These are phyloP conservation scores for Zaprionus tsacasi DNA, from an alignment of 1,140 invertebrate genomes.

Conservation along the genomic window DNA sequence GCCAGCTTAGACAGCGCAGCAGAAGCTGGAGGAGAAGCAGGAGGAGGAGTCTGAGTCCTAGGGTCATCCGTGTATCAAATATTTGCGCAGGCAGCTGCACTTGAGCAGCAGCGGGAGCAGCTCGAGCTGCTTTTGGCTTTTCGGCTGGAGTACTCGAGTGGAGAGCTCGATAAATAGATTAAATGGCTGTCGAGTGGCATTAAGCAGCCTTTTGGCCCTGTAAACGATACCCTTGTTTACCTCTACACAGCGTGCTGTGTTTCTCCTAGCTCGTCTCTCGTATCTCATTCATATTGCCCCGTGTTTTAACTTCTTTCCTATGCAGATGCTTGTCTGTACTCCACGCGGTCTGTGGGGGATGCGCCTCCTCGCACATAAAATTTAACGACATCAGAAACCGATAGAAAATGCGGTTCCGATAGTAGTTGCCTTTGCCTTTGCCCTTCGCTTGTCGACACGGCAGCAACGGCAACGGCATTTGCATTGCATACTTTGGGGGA, in stretches of 20 bases:
- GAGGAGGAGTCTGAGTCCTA: no score
- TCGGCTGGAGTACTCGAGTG: conserved; percentile 45
- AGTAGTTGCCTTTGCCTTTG: conserved; percentile 50
- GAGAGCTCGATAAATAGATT: conserved; percentile 76
- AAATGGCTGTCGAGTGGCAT: conserved; percentile 45
- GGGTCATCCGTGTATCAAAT: conserved; percentile 44
- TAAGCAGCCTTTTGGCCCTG: conserved; percentile 34
- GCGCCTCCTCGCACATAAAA: conserved; percentile 50
- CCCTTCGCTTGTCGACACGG: conserved; percentile 45
- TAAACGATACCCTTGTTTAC: conserved; percentile 68
- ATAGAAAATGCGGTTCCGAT: conserved; percentile 61
- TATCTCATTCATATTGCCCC: conserved; percentile 45
- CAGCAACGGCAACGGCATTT: conserved; percentile 47
- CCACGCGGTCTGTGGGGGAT: conserved; percentile 31
- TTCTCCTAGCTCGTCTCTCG: not conserved
- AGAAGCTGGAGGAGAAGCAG: no score
- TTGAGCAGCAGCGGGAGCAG: conserved; percentile 6
- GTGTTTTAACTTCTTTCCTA: conserved; percentile 56
- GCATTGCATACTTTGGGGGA: conserved; percentile 68
- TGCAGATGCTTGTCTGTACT: conserved; percentile 36
- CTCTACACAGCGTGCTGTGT: not conserved
- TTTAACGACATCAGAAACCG: conserved; percentile 67
- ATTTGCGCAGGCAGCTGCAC: conserved; percentile 47
- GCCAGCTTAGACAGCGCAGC: not conserved
- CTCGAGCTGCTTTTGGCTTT: conserved; percentile 20